Evolutionary conservation across 2,113 vertebrate species (phyloP), one percentile per base, ranked within the genome.

Genomic region (Nestor notabilis): DNA sequence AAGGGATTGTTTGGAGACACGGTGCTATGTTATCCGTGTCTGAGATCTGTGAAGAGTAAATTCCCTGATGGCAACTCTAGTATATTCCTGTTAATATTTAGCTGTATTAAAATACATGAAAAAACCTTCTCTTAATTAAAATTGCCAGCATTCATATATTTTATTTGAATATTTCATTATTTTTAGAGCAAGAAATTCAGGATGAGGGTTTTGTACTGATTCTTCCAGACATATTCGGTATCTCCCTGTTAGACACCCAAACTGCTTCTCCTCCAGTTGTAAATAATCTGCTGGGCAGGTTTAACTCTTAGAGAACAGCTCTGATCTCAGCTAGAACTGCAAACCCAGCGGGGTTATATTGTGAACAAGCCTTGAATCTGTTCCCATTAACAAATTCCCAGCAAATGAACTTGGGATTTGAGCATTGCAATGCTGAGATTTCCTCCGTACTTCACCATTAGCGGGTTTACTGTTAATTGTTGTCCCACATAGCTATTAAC

Each of bases 141-240:
- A 23, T 23, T 49, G 6, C 15, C 39, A 33, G 17, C 5, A 29
- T 64, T 75, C 33, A 7, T 61, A 1, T 60, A 1, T n/a, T 56
- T 39, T 69, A 13, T 21, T 0, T 58, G 35, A 58, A 0, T 18
- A 17, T 60, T 56, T 65, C 17, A 25, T 46, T 61, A 1, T 25
- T 76, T 72, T 72, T 50, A 64, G 25, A 76, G 35, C 8, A 28
- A 81, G 63, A 61, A 44, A 49, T 72, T 65, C 31, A 35, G 12
- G 27, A 28, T 60, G 28, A 13, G 10, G n/a, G 4, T 37, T 85
- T 91, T 76, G 8, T 25, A 35, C 46, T 56, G 49, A 29, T 41
- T 25, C 12, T 79, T 76, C 44, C 28, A 4, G 35, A 6, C 9
- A 0, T n/a, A 43, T 87, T 90, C 65, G 44, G 0, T 24, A 12